A percentile compares a stretch with the other conserved stretches of the same genome.
phyloP scores from a whole-genome alignment of 1,140 invertebrate species.

The Eciton burchellii region DNA sequence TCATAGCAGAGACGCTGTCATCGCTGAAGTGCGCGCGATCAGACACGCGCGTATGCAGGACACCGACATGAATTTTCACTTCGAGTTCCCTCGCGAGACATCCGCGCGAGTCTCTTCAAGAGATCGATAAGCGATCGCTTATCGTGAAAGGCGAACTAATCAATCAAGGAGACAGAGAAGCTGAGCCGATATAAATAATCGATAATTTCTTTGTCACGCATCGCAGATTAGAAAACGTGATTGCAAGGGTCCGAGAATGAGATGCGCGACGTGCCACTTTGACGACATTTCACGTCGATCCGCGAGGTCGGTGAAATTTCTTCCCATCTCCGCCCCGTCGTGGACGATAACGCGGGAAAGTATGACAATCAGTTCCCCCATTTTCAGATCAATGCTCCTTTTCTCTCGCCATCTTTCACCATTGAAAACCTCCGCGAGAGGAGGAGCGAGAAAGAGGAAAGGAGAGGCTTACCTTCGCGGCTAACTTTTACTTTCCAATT shows the following conservation, averaged over 20 bases:
- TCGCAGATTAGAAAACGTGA: constrained; percentile 28
- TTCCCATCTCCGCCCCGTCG: constrained; percentile 17
- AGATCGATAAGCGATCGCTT: not conserved
- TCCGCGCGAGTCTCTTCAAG: not conserved
- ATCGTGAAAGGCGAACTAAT: not conserved
- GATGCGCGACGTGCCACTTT: constrained; percentile 16
- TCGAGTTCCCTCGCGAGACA: not conserved
- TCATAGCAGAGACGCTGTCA: no score
- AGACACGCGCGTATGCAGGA: not conserved
- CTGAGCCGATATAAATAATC: not conserved
- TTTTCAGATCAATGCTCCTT: constrained; percentile 65
- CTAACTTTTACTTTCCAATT: constrained; percentile 70
- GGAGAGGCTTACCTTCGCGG: constrained; percentile 20
- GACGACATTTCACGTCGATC: constrained; percentile 15
- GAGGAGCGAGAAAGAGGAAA: not conserved
- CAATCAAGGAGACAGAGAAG: not conserved
- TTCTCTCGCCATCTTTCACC: constrained; percentile 39
- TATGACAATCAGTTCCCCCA: constrained; percentile 59
- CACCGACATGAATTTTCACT: not conserved
- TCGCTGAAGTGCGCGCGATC: not conserved
- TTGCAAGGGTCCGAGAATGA: not conserved
- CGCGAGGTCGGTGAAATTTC: constrained; percentile 35
- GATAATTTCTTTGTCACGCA: constrained; percentile 42
- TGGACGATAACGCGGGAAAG: constrained; percentile 64
- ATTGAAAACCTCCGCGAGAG: constrained; percentile 16